Evolutionary conservation across 2,113 vertebrate species (phyloP), one percentile per base, ranked within the genome.

Genomic region (Pterocles gutturalis): DNA sequence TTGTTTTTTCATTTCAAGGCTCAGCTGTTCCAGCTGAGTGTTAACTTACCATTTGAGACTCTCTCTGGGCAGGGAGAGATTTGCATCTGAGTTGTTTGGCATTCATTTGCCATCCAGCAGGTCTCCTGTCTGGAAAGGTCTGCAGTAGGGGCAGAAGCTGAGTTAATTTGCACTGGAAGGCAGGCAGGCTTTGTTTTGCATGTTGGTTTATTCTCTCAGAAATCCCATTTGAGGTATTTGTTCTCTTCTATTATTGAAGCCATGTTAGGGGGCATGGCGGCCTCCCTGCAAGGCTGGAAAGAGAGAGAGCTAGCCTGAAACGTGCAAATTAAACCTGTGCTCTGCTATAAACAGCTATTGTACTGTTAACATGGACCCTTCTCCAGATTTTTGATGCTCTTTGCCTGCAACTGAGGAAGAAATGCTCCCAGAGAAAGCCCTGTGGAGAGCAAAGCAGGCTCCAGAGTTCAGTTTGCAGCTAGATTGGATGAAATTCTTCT

Each of bases 121-220:
- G 26, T 94, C 55, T 95, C 36, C 33, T 60, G 55, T 77, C 83
- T 95, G 72, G 64, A 89, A 81, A 92, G 65, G 69, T 89, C 80
- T 94, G 38, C 28, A 95, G 36, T 53, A 12, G 0, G 69, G 95
- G 83, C 73, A 89, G 31, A 71, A 97, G 82, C 94, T 81, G 86
- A 96, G 93, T 87, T 93, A 96, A 94, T 96, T 96, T 82, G 65
- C 67, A 33, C 66, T 58, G 83, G 54, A 95, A 87, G 77, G 46
- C 54, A 89, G 65, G 79, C 78, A 33, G 0, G n/a, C 73, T 92
- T 76, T 38, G 78, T 86, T 86, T 90, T 78, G 61, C 83, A 43
- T 85, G 53, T 84, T 83, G 34, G 17, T 78, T 81, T 83, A 45
- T 79, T 81, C 66, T 71, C 5, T 2, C 57, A 54, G 61, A 85